Evolutionary conservation across 2,888 invertebrate genomes (phyloP).

Genomic region (Ennomos erosarius): DNA sequence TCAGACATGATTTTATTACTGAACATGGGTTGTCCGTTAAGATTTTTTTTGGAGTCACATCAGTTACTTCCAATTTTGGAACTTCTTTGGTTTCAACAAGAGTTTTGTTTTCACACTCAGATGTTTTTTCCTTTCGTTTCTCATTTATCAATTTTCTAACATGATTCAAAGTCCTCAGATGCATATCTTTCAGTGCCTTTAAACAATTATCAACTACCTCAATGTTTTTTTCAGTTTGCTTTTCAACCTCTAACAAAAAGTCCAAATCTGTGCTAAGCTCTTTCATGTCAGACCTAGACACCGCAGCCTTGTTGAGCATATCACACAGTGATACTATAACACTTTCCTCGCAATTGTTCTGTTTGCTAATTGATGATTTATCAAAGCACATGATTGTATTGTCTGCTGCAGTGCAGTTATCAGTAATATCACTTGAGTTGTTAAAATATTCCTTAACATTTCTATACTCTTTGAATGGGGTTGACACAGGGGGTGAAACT

Average conservation of each 20-base stretch:
- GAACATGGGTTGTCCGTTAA: constrained; percentile 51
- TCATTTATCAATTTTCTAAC: constrained; percentile 61
- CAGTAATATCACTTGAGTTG: constrained; percentile 56
- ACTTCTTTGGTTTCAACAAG: constrained; percentile 40
- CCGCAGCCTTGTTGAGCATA: constrained; percentile 65
- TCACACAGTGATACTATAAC: constrained; percentile 72
- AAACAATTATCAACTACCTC: constrained; percentile 63
- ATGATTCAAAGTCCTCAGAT: constrained; percentile 58
- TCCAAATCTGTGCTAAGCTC: constrained; percentile 54
- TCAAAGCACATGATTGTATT: constrained; percentile 73
- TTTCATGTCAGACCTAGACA: constrained; percentile 52
- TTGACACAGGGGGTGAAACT: constrained; percentile 67
- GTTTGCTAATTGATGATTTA: constrained; percentile 46
- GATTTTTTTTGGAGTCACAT: constrained; percentile 43
- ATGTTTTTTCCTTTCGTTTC: constrained; percentile 43
- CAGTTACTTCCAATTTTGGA: constrained; percentile 32
- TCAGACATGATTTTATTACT: constrained; percentile 58
- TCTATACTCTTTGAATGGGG: constrained; percentile 72
- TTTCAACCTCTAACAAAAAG: constrained; percentile 60
- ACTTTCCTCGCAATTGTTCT: constrained; percentile 66
- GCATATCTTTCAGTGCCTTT: constrained; percentile 54
- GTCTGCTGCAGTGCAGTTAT: constrained; percentile 52
- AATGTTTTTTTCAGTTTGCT: constrained; percentile 58
- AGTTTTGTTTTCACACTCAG: constrained; percentile 45
- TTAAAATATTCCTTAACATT: constrained; percentile 67